These are phyloP conservation scores for Aphelenchoides bicaudatus DNA, from an alignment of 2,888 invertebrate species.

Conservation along the genomic window DNA sequence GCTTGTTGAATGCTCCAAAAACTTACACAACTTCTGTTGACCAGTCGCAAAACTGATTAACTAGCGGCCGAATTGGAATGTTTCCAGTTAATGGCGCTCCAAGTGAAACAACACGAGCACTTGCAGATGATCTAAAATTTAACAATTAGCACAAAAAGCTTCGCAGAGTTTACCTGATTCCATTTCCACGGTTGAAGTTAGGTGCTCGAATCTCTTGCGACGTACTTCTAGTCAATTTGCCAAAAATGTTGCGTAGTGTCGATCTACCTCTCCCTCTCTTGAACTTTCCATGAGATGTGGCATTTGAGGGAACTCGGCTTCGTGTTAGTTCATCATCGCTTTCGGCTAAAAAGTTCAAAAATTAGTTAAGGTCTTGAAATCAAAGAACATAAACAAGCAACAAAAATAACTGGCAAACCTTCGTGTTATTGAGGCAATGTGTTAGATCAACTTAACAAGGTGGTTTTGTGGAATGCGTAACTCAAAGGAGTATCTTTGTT, in stretches of 20 bases:
- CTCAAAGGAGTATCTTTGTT: neutral
- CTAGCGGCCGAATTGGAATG: slow-evolving; percentile 49
- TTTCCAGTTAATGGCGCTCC: slow-evolving; percentile 38
- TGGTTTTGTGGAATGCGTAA: slow-evolving; percentile 11
- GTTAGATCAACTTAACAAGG: too few relatives aligned
- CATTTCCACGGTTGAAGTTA: slow-evolving; percentile 24
- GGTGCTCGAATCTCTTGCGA: slow-evolving; percentile 45
- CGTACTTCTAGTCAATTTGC: slow-evolving; percentile 48
- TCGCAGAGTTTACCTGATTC: slow-evolving; percentile 16
- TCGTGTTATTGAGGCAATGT: too few relatives aligned
- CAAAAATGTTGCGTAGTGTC: slow-evolving; percentile 56
- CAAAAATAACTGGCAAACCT: too few relatives aligned
- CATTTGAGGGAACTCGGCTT: slow-evolving; percentile 30
- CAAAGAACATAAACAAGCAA: slow-evolving; percentile 21
- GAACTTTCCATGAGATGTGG: slow-evolving; percentile 36
- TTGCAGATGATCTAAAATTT: slow-evolving; percentile 40
- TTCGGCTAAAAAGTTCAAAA: slow-evolving; percentile 48
- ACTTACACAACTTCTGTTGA: slow-evolving; percentile 53
- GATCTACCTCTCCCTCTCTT: slow-evolving; percentile 55
- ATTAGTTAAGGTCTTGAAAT: slow-evolving; percentile 19
- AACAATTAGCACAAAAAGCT: neutral
- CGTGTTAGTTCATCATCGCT: slow-evolving; percentile 58
- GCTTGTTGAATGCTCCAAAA: too few relatives aligned
- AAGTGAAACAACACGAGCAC: slow-evolving; percentile 41
- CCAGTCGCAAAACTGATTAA: slow-evolving; percentile 59